These are phyloP conservation scores for Tamandua tetradactyla DNA, from an alignment of 2,797 vertebrate genomes.

Conservation along the genomic window DNA sequence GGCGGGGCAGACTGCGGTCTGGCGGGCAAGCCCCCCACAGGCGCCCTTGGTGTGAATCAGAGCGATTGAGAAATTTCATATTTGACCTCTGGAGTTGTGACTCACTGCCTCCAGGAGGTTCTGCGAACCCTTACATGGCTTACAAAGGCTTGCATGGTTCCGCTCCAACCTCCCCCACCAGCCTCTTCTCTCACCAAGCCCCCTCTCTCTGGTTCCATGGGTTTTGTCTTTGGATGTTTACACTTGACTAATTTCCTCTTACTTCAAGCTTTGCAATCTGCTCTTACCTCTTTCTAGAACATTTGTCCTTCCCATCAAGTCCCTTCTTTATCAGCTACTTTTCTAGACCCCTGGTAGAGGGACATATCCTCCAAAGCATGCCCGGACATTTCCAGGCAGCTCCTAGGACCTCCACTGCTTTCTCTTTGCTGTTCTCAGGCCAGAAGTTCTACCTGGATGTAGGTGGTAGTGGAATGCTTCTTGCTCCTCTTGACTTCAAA, in stretches of 20 bases:
- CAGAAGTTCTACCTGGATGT: background rate
- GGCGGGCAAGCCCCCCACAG: background rate
- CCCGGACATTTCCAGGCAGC: background rate
- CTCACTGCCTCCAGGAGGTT: constrained; percentile 13
- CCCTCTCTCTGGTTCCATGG: background rate
- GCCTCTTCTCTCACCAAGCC: background rate
- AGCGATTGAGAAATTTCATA: constrained; percentile 44
- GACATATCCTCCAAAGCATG: background rate
- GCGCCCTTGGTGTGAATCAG: constrained; percentile 25
- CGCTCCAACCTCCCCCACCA: background rate
- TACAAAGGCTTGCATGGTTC: background rate
- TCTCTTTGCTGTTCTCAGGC: background rate
- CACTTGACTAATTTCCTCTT: background rate
- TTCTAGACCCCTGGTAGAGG: background rate
- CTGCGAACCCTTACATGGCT: background rate
- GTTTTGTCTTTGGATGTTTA: background rate
- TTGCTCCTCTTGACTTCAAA: background rate
- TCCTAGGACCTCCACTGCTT: rapidly evolving
- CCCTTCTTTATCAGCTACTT: background rate
- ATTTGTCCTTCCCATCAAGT: background rate
- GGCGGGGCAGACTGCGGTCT: background rate
- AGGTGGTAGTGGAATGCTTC: too few relatives aligned
- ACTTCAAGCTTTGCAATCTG: background rate
- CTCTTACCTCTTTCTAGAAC: constrained; percentile 41
- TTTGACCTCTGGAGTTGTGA: constrained; percentile 41